Base-by-base conservation (phyloP, 2,888 invertebrate genomes). In the Drosophila birchii region DNA sequence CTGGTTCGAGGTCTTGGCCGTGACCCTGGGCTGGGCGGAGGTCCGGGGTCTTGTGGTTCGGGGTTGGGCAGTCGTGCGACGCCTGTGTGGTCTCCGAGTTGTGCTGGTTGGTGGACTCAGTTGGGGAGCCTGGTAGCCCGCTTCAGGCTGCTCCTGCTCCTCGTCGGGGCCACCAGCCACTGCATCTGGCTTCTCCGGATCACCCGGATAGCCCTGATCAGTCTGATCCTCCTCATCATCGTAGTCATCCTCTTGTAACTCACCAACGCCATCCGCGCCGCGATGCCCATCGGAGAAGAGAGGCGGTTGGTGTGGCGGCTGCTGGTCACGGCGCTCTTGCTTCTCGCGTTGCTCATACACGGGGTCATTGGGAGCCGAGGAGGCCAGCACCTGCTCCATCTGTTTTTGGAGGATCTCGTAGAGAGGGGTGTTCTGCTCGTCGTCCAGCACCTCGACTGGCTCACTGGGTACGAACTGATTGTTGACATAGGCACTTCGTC, bases 401-500 rank as follows among this genome's bases (percentile, higher is more conserved):
- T 90, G 90, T 57, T 90, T 81, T 51, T 90, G 90, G 0, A 91
- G 67, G 23, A 89, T 76, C 62, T 90, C 85, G 41, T 84, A 84
- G 34, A 90, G 79, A 12, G 90, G 82, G 1, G 78, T 71, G 41
- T 76, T 86, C 55, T 79, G 71, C 16, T 70, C 82, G 16, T 84
- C 77, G 29, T 84, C 80, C 6, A 67, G 8, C 5, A 78, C 54
- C 23, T 79, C 81, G 2, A 67, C 44, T 0, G 80, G 72, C 5
- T 81, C 85, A 43, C 82, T 88, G 36, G 80, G 75, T 39, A 91
- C 78, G 78, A 77, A 90, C 55, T 88, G 81, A 73, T 91, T 91
- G 58, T 91, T 91, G 14, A 89, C 78, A 67, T 82, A 91, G 3
- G 90, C 88, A 51, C 86, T 87, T 20, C 91, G 89, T 14, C 81